Evolutionary conservation across 2,113 vertebrate genomes (phyloP), one percentile per base, ranked within the genome.

Genomic region (Bothrops jararaca): DNA sequence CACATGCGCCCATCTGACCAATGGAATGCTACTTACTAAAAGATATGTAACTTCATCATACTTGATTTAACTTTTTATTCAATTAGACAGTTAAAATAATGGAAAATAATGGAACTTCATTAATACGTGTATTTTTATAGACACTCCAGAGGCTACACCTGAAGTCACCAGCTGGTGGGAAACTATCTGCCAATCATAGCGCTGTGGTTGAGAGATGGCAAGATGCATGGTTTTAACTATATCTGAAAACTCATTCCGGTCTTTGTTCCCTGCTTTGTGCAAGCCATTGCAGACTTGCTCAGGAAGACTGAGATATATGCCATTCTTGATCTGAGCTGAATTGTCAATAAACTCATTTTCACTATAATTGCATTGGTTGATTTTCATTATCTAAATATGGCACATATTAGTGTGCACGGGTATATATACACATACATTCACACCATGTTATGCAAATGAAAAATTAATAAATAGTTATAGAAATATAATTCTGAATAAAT

Each of bases 401-500:
- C 2, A 34, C 4, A 26, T 52, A 74, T 88, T 34, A 90, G 22
- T 58, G 57, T 42, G 22, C 5, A 34, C 18, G 13, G 18, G 64
- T 69, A 0, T 69, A 22, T 42, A 22, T 4, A 85, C 18, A 42
- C 3, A 50, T 42, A 86, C 34, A 26, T 18, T 60, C 24, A 42
- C 13, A 12, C 13, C 39, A 85, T 0, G 0, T 54, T 29, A 48
- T 0, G 0, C 0, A 0, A 20, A 29, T 39, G 18, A 93, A 93
- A 94, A 93, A 1, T 1, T 93, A 85, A 91, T 56, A 95, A 96
- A 89, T 74, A 29, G 22, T 95, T 39, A 95, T 94, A 95, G 23
- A 54, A 58, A 90, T 94, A 88, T 89, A 96, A 89, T 87, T 96
- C 90, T 95, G 92, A 88, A 95, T 90, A 94, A 93, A 94, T 2